Conservation (phyloP, 2,797 vertebrate genomes). For the Tapirus indicus region DNA sequence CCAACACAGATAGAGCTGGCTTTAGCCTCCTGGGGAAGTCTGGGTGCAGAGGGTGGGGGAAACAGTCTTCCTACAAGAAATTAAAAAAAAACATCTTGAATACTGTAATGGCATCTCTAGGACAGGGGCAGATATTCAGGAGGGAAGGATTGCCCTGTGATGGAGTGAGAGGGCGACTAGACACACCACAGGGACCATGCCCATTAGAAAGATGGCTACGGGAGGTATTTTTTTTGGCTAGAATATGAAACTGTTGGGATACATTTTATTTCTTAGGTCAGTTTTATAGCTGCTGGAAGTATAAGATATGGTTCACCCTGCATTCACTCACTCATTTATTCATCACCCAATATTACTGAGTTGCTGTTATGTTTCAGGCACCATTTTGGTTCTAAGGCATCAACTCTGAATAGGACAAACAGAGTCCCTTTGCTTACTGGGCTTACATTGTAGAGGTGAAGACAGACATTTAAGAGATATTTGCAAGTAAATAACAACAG, state of each 20-base stretch:
- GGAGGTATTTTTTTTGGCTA: not conserved
- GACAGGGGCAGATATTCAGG: not conserved
- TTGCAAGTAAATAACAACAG: not conserved
- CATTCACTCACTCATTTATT: not conserved
- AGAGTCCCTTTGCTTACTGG: not conserved
- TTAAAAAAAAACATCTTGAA: not conserved
- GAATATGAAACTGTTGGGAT: not conserved
- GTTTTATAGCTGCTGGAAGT: not conserved
- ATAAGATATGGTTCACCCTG: not conserved
- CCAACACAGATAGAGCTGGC: slow-evolving; percentile 31
- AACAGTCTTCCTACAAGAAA: not conserved
- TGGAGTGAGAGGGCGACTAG: not conserved
- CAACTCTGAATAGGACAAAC: not conserved
- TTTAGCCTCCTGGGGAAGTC: slow-evolving; percentile 30
- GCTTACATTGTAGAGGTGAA: not conserved
- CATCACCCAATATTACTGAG: not conserved
- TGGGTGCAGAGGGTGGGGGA: not conserved
- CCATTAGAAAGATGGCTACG: not conserved
- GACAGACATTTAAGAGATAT: not conserved
- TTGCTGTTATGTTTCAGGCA: not conserved
- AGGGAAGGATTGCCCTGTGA: not conserved
- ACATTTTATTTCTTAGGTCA: not conserved
- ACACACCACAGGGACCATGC: not conserved
- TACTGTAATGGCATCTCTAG: not conserved
- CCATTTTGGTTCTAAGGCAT: not conserved